Conservation (phyloP, 2,888 invertebrate species). For the Cerceris ruficornis region DNA sequence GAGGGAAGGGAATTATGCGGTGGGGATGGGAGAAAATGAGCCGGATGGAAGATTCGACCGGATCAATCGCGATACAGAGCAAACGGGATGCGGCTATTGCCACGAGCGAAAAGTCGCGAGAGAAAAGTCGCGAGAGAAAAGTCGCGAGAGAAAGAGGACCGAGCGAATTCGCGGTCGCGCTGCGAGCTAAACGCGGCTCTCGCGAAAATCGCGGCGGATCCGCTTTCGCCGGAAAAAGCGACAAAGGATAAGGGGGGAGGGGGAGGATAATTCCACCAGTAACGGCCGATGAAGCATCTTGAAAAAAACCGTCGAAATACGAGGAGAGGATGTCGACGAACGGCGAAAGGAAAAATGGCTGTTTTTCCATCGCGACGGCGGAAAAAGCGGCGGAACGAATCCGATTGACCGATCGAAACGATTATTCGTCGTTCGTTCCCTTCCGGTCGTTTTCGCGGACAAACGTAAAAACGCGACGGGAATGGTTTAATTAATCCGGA, state of each 20-base stretch:
- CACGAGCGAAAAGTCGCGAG: neutral
- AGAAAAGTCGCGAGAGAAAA: neutral
- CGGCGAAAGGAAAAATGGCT: neutral
- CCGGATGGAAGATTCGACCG: slow-evolving; percentile 6
- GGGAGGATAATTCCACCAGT: neutral
- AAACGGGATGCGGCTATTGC: neutral
- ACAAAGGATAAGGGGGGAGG: neutral
- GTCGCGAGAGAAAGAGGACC: neutral
- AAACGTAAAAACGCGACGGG: neutral
- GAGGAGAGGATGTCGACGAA: neutral
- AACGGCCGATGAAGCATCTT: neutral
- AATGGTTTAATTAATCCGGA: no score
- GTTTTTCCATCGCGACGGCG: neutral
- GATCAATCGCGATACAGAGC: slow-evolving; percentile 17
- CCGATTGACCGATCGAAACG: neutral
- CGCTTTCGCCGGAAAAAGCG: neutral
- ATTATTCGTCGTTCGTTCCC: neutral
- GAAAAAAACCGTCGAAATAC: slow-evolving; percentile 4
- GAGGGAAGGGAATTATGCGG: neutral
- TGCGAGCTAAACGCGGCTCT: neutral
- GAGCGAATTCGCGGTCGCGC: neutral
- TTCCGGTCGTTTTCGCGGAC: neutral
- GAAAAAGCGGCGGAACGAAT: neutral
- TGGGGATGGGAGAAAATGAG: neutral
- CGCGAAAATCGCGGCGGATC: neutral